These are phyloP conservation scores for Thalassarche chlororhynchos DNA, from an alignment of 2,113 vertebrate species.

Conservation along the genomic window DNA sequence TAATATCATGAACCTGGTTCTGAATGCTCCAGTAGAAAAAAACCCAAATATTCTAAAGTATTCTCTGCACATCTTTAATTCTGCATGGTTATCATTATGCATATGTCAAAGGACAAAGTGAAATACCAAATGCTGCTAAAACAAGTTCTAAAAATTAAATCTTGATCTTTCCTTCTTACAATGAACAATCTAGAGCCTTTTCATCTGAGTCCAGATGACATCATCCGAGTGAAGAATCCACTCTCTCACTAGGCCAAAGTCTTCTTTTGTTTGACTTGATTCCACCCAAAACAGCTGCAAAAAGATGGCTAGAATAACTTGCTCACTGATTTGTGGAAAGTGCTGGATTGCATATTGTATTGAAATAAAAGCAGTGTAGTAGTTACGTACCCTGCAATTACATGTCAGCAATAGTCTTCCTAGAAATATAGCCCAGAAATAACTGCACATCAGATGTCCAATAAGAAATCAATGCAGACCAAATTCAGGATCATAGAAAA, in stretches of 20 bases:
- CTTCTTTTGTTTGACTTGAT: constrained; percentile 76
- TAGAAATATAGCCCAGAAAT: neutral
- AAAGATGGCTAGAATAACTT: constrained; percentile 76
- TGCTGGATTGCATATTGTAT: constrained; percentile 71
- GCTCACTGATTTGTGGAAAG: constrained; percentile 83
- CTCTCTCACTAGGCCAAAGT: constrained; percentile 74
- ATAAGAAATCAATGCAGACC: neutral
- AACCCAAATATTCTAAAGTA: neutral
- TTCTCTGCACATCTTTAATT: neutral
- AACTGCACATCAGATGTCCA: neutral
- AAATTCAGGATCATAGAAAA: neutral
- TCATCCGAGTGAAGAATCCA: constrained; percentile 78
- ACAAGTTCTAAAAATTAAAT: neutral
- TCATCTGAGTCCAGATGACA: constrained; percentile 80
- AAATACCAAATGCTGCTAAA: neutral
- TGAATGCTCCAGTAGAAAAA: neutral
- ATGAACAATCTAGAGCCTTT: constrained; percentile 3
- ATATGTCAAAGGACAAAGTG: neutral
- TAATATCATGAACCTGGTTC: neutral
- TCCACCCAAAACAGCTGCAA: constrained; percentile 77
- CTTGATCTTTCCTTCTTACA: neutral
- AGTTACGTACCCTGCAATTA: neutral
- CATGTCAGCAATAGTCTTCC: neutral
- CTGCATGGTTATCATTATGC: neutral
- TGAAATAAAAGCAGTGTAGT: neutral